Evolutionary conservation across 2,888 invertebrate genomes (phyloP), one percentile per base, ranked within the genome.

Genomic region (Nomada lathburiana): DNA sequence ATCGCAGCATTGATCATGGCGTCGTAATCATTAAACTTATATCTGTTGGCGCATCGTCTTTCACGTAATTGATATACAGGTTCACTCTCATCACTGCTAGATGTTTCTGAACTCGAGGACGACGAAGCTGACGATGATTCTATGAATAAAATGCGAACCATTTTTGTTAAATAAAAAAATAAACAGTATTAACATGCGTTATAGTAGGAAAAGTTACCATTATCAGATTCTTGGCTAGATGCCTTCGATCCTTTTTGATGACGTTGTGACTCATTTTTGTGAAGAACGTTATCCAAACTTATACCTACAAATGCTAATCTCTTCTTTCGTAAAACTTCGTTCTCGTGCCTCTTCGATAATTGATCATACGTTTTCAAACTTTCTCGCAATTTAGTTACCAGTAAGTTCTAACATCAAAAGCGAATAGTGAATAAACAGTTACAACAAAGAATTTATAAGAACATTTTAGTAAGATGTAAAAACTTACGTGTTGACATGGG

Each of bases 1-100:
- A 98, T 97, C 13, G 99, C 99, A 57, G 98, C 98, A 92, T 98
- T 97, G 89, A 99, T 99, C 93, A 99, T 96, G 47, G 98, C 97
- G 93, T 99, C 99, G 94, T 98, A 99, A 94, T 99, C 99, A 92
- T 98, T 97, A 89, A 98, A 97, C 84, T 97, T 96, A 91, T 97
- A 97, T 75, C 98, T 97, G 86, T 97, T 97, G 62, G 97, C 96
- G 91, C 97, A 96, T 0, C 96, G 95, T 23, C 98, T 95, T 89
- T 97, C 97, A 23, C 98, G 95, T 88, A 98, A 94, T 79, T 98
- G 97, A 94, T 98, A 98, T 89, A 98, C 97, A 16, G 97, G 98
- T 88, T 96, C 97, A 75, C 96, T 96, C 70, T 95, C 95, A 36
- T 96, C 96, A 79, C 94, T 94, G 82, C 94, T 94, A 0, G 94